A percentile compares a stretch with the other conserved stretches of the same genome.
These are phyloP conservation scores for Drosophila pseudoananassae DNA, from an alignment of 1,140 invertebrate species.

Conservation along the genomic window DNA sequence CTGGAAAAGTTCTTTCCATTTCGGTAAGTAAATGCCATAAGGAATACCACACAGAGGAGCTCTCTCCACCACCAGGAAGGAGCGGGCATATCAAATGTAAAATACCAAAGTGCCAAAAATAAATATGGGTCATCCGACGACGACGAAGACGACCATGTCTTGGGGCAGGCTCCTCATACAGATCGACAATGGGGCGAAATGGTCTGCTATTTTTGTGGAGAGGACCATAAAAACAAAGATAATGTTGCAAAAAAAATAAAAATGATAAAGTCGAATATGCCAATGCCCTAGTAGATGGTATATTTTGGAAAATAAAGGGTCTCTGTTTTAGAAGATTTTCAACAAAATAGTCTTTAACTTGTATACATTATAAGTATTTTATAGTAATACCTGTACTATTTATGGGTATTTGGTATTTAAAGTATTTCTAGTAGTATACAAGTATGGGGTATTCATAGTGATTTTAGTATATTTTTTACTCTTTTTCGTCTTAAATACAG, in stretches of 20 bases:
- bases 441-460: not conserved
- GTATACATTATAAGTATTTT: not conserved
- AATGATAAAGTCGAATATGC: not conserved
- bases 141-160: not conserved
- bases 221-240: slow-evolving; percentile 16
- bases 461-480: not conserved
- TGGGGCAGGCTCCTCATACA: slow-evolving; percentile 13
- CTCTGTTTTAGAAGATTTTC: too few relatives aligned
- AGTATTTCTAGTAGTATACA: not conserved
- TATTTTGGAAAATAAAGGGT: not conserved
- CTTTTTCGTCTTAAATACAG: too few relatives aligned
- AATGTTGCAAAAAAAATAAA: not conserved
- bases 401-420: not conserved
- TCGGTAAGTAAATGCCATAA: slow-evolving; percentile 55
- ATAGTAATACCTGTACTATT: too few relatives aligned
- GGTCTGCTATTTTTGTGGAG: slow-evolving; percentile 2
- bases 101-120: slow-evolving; percentile 62
- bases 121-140: slow-evolving; percentile 73
- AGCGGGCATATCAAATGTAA: slow-evolving; percentile 16
- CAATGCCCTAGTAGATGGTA: not conserved
- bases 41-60: not conserved
- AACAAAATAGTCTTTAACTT: too few relatives aligned
- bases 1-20: slow-evolving; percentile 78
- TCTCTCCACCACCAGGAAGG: too few relatives aligned
- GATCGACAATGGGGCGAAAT: slow-evolving; percentile 44